Evolutionary conservation across 2,113 vertebrate species (phyloP).

Genomic region (Nothoprocta perdicaria): DNA sequence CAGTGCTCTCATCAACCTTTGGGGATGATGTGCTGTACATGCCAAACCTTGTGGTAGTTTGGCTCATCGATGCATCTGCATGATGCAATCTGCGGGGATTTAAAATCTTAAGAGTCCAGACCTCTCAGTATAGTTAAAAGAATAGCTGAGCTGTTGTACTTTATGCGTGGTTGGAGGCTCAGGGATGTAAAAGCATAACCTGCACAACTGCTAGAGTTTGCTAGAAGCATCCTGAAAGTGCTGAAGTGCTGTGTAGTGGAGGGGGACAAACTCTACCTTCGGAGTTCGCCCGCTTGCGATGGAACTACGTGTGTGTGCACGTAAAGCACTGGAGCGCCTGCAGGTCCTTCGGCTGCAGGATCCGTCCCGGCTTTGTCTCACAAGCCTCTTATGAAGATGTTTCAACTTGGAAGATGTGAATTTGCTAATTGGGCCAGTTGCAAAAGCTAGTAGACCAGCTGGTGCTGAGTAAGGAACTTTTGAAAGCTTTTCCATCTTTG

Average conservation of each 20-base stretch:
- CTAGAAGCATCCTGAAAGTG: background rate
- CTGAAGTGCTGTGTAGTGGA: background rate
- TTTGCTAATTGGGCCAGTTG: background rate
- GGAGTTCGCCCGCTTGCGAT: background rate
- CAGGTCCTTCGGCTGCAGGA: conserved; percentile 2
- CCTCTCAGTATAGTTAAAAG: background rate
- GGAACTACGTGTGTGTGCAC: background rate
- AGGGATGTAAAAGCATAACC: background rate
- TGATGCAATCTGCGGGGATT: background rate
- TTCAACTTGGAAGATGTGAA: background rate
- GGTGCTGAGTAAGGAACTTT: conserved; percentile 17
- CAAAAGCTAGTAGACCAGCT: conserved; percentile 17
- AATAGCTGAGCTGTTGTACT: background rate
- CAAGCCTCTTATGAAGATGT: background rate
- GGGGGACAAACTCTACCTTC: background rate
- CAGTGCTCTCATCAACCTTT: background rate
- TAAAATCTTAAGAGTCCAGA: background rate
- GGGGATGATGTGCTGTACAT: background rate
- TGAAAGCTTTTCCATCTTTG: background rate
- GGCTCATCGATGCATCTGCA: rapidly evolving
- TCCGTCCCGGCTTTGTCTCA: background rate
- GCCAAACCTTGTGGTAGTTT: background rate
- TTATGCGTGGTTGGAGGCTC: background rate
- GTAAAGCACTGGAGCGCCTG: background rate
- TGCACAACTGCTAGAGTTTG: background rate